Base-by-base conservation (phyloP, 2,797 vertebrate species). In the Muraenolepis orangiensis region DNA sequence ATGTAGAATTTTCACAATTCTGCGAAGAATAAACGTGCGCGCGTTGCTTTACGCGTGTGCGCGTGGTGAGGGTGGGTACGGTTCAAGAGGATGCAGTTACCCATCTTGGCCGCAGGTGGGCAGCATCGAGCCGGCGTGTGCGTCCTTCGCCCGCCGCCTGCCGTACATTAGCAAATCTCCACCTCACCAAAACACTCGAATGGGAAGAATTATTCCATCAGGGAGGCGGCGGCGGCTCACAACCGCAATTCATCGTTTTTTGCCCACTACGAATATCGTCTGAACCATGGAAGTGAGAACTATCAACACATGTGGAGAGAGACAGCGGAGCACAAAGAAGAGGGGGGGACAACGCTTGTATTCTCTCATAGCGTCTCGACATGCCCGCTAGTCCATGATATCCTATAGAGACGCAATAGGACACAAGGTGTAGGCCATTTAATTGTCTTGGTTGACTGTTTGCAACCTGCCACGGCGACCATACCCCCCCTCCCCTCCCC, bases 191-290 rank as follows among this genome's bases (percentile, higher is more conserved):
- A 91, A 88, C 85, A 88, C 86, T 86, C 89, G 87, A 84, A 87
- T 87, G 90, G 88, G 88, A 91, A 90, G 87, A 78, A 88, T 89
- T 81, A 90, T 91, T 91, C 88, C 84, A 77, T 88, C 92, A 90
- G 78, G 78, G 79, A 91, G 84, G 79, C 91, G 84, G 84, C 84
- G 87, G 83, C 83, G 82, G 83, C 87, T 76, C 84, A 90, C 76
- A 74, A 73, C 81, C 82, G 80, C 83, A 74, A 81, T 86, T 80
- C 74, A 80, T 75, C 79, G 86, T 86, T 80, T 84, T 87, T 75
- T 40, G 81, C 77, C 85, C 87, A 88, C 79, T 72, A 18, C 81
- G 83, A 88, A 36, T 81, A 82, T 76, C 86, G 81, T 57, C 81
- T 73, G 82, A 91, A 84, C 87, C 87, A 94, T 95, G 93, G 94